Base-by-base conservation (phyloP, 2,113 vertebrate species). In the Sylvilagus bachmani region DNA sequence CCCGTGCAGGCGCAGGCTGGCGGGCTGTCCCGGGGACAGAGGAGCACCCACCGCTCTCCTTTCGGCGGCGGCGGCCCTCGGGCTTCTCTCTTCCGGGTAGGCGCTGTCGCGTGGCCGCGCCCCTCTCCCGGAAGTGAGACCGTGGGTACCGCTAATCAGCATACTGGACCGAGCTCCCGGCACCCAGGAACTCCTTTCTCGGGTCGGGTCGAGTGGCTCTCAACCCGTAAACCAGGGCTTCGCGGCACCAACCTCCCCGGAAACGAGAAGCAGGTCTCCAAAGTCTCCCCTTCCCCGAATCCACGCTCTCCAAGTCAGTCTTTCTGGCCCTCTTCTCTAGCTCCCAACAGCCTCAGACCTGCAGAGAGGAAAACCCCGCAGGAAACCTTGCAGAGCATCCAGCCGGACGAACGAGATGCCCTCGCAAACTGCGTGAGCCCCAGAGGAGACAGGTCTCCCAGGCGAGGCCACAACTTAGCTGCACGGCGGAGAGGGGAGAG, bases 131-230 rank as follows among this genome's bases (percentile, higher is more conserved):
- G 31, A 78, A 96, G 69, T 44, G 38, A 38, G 38, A 38, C 38
- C 38, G 38, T 38, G 44, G 44, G 44, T 44, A 44, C 44, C 6
- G 6, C 44, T 44, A 44, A 44, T 44, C 44, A 44, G 44, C 19
- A 58, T 58, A 19, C 55, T 58, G 55, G 55, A 7, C 44, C 44
- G 70, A 75, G 61, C 6, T 7, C 27, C 33, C n/a, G 53, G 53
- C 29, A 82, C 4, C 6, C 29, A 73, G 51, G 0, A 5, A 67
- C 44, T 31, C 44, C 67, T 82, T 66, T 21, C 49, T 93, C 0
- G 0, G 13, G 13, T 67, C 10, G 1, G 55, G 19, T 58, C 13
- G 12, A 29, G 7, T 61, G 33, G 69, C 70, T 58, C 0, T 0
- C 14, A 0, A 0, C 2, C 0, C 25, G 27, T 27, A 27, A 58